Percentiles rank a stretch among this genome's conserved stretches.
Conservation (phyloP, 2,888 invertebrate species). For the Erebia aethiops region DNA sequence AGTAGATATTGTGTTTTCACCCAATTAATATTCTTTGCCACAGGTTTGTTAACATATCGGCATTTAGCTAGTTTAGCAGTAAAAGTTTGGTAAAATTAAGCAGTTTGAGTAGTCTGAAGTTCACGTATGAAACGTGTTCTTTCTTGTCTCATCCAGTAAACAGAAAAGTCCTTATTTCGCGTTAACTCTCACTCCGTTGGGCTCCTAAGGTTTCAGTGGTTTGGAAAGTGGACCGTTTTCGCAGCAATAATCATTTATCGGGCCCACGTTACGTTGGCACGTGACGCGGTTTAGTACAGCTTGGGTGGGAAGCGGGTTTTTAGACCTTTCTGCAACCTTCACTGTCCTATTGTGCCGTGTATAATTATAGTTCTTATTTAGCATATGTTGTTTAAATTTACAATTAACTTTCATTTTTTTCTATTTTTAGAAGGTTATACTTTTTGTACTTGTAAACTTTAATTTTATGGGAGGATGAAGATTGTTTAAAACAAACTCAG, state of each 20-base stretch:
- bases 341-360: slow-evolving; percentile 22
- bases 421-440: too few relatives aligned
- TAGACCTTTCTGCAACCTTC: slow-evolving; percentile 37
- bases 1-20: too few relatives aligned
- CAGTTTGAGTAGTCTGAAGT: too few relatives aligned
- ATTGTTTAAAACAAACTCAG: too few relatives aligned
- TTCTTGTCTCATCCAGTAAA: slow-evolving; percentile 26
- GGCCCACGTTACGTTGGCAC: slow-evolving; percentile 54
- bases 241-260: slow-evolving; percentile 67
- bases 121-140: background rate
- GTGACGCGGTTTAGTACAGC: slow-evolving; percentile 57
- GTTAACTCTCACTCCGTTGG: slow-evolving; percentile 43
- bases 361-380: slow-evolving; percentile 28
- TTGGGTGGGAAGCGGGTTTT: slow-evolving; percentile 47
- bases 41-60: too few relatives aligned
- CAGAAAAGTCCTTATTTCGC: slow-evolving; percentile 33
- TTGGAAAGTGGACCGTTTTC: slow-evolving; percentile 55
- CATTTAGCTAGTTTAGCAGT: too few relatives aligned
- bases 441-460: too few relatives aligned
- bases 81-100: too few relatives aligned
- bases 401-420: background rate
- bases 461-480: too few relatives aligned
- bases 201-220: slow-evolving; percentile 55
- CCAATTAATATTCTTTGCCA: too few relatives aligned
- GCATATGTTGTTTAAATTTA: background rate